Conservation (phyloP, 2,888 invertebrate genomes). For the Caenorhabditis sp. region DNA sequence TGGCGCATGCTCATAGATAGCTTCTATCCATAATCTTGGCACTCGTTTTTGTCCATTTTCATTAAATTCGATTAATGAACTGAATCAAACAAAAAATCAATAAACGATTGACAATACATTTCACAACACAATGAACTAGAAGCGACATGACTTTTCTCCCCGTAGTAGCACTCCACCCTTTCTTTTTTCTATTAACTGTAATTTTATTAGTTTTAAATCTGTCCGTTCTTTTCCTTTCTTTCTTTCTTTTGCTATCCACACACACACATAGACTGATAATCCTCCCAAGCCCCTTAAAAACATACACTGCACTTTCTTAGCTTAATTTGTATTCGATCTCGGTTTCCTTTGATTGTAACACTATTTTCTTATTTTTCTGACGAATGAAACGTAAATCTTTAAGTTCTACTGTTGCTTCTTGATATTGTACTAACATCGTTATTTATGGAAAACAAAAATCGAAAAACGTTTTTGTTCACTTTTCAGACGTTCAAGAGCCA, state of each 20-base stretch:
- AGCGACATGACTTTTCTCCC: slow-evolving; percentile 43
- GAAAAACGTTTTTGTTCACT: background rate
- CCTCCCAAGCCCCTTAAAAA: background rate
- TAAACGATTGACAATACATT: slow-evolving; percentile 51
- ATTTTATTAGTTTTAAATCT: slow-evolving; percentile 44
- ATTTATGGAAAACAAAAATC: background rate
- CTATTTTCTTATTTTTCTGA: slow-evolving; percentile 37
- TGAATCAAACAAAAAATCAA: slow-evolving; percentile 21
- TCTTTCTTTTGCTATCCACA: slow-evolving; percentile 22
- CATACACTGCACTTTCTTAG: slow-evolving; percentile 23
- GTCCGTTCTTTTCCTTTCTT: slow-evolving; percentile 25
- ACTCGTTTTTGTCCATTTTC: slow-evolving; percentile 19
- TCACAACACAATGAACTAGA: slow-evolving; percentile 55
- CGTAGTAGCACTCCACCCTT: slow-evolving; percentile 32
- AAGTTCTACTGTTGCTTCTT: slow-evolving; percentile 22
- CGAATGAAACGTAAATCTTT: slow-evolving; percentile 45
- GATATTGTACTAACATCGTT: slow-evolving; percentile 45
- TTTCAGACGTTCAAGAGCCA: slow-evolving; percentile 56
- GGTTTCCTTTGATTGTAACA: slow-evolving; percentile 45
- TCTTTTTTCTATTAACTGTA: slow-evolving; percentile 34
- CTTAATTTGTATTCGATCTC: slow-evolving; percentile 54
- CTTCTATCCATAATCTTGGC: slow-evolving; percentile 36
- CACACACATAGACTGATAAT: slow-evolving; percentile 1
- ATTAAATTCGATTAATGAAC: slow-evolving; percentile 2
- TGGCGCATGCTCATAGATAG: slow-evolving; percentile 45